Evolutionary conservation across 2,888 invertebrate species (phyloP).

Genomic region (Aromia moschata): DNA sequence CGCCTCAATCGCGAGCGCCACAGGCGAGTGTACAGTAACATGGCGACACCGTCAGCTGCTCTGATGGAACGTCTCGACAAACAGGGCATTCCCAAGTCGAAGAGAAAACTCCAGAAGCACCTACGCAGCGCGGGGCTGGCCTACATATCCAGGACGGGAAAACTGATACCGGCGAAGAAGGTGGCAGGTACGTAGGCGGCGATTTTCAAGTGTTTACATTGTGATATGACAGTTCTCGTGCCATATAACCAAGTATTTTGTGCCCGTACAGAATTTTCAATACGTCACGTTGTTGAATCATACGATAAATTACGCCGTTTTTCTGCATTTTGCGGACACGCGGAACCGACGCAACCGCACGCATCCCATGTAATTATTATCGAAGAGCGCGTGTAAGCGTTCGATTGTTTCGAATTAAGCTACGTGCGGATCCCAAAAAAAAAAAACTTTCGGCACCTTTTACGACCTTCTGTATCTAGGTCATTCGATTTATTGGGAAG

Average conservation of each 20-base stretch:
- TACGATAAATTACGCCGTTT: constrained; percentile 45
- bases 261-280: constrained; percentile 39
- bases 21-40: constrained; percentile 47
- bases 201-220: constrained; percentile 55
- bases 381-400: background rate
- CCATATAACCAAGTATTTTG: constrained; percentile 31
- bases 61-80: constrained; percentile 58
- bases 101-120: constrained; percentile 64
- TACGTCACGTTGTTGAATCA: constrained; percentile 45
- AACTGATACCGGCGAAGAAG: constrained; percentile 64
- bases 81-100: constrained; percentile 61
- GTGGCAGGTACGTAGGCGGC: constrained; percentile 61
- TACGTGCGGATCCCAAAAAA: constrained; percentile 14
- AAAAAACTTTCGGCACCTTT: constrained; percentile 44
- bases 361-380: constrained; percentile 13
- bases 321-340: constrained; percentile 20
- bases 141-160: constrained; percentile 64
- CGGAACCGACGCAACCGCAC: constrained; percentile 5
- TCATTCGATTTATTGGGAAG: constrained; percentile 57
- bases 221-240: constrained; percentile 50
- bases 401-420: constrained; percentile 8
- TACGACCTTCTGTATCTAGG: constrained; percentile 61
- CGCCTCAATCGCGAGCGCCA: constrained; percentile 27
- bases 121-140: constrained; percentile 63
- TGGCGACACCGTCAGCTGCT: constrained; percentile 62